phyloP scores from a whole-genome alignment of 2,888 invertebrate genomes.

The Dorcus parallelipipedus region DNA sequence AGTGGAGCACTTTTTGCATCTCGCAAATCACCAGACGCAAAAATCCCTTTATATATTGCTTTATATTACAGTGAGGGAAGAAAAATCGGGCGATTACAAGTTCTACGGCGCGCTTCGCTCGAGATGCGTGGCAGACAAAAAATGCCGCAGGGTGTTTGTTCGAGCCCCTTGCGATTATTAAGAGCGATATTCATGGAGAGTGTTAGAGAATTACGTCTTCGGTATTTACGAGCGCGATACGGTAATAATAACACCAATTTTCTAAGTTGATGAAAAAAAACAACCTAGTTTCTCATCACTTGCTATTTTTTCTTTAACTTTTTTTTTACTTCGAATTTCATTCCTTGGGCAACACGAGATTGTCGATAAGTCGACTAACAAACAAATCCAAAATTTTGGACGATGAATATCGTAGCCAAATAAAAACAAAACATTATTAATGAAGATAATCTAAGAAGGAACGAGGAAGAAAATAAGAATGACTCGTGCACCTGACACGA shows the following conservation, averaged over 20 bases:
- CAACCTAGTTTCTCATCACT: no score
- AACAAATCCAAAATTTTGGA: no score
- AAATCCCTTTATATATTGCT: slow-evolving; percentile 13
- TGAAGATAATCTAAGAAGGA: no score
- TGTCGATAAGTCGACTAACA: no score
- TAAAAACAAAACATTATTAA: no score
- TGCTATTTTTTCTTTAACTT: no score
- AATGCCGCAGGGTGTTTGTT: background rate
- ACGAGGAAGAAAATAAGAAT: no score
- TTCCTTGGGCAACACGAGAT: no score
- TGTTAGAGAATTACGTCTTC: background rate
- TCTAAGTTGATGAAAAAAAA: no score
- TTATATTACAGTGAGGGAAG: slow-evolving; percentile 6
- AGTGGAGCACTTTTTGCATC: slow-evolving; percentile 4
- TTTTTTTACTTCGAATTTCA: no score
- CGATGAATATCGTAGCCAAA: no score
- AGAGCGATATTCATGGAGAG: background rate
- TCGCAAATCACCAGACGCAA: slow-evolving; percentile 5
- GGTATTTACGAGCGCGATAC: background rate
- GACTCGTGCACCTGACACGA: no score
- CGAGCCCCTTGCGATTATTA: background rate
- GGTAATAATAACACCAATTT: background rate
- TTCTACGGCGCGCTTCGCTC: background rate
- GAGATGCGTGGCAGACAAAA: background rate
- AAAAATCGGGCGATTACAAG: slow-evolving; percentile 5